These are phyloP conservation scores for Chalcosyrphus nemorum DNA, from an alignment of 2,888 invertebrate species.

Conservation along the genomic window DNA sequence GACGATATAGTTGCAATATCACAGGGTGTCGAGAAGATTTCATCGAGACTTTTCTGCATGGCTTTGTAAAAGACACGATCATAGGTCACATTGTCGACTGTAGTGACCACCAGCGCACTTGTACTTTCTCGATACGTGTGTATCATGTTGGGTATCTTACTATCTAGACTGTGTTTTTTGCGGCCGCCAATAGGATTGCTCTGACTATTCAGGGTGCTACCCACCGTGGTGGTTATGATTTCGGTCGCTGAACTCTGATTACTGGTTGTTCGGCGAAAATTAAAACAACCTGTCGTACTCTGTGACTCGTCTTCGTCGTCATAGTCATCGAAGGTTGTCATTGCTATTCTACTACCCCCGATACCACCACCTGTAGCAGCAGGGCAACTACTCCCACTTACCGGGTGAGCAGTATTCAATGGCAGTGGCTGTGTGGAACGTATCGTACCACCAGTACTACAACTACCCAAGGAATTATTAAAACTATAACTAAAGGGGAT, in stretches of 20 bases:
- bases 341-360: constrained; percentile 43
- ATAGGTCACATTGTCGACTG: constrained; percentile 79
- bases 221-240: constrained; percentile 52
- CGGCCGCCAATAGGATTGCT: constrained; percentile 74
- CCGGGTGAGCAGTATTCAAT: constrained; percentile 34
- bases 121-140: constrained; percentile 61
- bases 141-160: constrained; percentile 76
- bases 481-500: constrained; percentile 67
- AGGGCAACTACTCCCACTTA: neutral
- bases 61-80: constrained; percentile 81
- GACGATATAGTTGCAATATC: constrained; percentile 58
- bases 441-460: constrained; percentile 52
- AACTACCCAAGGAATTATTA: constrained; percentile 65
- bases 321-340: constrained; percentile 58
- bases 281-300: constrained; percentile 78
- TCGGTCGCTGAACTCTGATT: constrained; percentile 49
- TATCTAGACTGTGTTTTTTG: constrained; percentile 81
- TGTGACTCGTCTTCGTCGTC: constrained; percentile 77
- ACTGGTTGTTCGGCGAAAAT: constrained; percentile 76
- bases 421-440: constrained; percentile 36
- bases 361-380: constrained; percentile 38
- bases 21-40: constrained; percentile 77
- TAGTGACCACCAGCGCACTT: constrained; percentile 71
- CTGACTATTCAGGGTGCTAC: constrained; percentile 45
- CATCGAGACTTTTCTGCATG: constrained; percentile 79